These are phyloP conservation scores for Platichthys flesus DNA, from an alignment of 2,113 vertebrate species.

Conservation along the genomic window DNA sequence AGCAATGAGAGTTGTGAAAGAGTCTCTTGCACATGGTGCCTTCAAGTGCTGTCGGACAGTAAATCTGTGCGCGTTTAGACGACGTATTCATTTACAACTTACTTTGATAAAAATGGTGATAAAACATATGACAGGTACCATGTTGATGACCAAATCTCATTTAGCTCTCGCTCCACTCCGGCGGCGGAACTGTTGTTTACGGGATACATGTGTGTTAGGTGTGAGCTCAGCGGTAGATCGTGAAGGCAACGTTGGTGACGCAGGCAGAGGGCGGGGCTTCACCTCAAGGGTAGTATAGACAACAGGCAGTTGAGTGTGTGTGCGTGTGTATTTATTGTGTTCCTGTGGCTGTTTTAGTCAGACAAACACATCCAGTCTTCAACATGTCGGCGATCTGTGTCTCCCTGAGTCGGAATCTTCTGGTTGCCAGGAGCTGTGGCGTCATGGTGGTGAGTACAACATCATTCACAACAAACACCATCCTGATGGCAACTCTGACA, in stretches of 20 bases:
- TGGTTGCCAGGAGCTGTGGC: conserved; percentile 49
- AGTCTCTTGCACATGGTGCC: conserved; percentile 2
- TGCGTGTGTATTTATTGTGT: fast-evolving
- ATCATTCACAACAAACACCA: not conserved
- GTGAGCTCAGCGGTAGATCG: not conserved
- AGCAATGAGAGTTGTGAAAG: conserved; percentile 55
- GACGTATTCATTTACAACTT: not conserved
- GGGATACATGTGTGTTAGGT: not conserved
- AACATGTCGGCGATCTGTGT: conserved; percentile 63
- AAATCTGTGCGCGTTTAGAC: not conserved
- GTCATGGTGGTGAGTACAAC: conserved; percentile 62
- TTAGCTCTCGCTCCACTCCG: not conserved
- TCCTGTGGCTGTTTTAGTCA: not conserved
- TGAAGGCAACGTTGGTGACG: conserved; percentile 36
- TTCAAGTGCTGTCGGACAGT: conserved; percentile 24
- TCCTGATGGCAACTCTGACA: not conserved
- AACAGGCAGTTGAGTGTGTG: not conserved
- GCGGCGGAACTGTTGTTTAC: not conserved
- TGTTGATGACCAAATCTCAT: not conserved
- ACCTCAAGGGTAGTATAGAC: not conserved
- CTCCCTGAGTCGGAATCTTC: conserved; percentile 52
- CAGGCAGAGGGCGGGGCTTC: conserved; percentile 13
- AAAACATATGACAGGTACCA: no score
- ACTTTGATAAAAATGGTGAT: no score
- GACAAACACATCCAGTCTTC: not conserved